Evolutionary conservation across 2,113 vertebrate genomes (phyloP).

Genomic region (Cynocephalus volans): DNA sequence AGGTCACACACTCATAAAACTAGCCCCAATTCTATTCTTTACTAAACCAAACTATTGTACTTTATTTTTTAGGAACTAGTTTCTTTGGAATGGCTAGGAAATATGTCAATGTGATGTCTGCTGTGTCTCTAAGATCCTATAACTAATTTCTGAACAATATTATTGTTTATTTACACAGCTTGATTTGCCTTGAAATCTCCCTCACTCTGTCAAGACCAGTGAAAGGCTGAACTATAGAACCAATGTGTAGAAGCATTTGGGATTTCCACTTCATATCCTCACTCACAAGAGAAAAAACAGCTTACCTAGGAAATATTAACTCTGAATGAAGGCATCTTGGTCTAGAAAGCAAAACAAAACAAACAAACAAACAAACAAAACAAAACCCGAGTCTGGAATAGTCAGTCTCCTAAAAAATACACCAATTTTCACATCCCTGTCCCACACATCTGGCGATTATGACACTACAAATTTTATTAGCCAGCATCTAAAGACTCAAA

Average conservation of each 20-base stretch:
- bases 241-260: background rate
- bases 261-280: background rate
- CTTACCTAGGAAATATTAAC: background rate
- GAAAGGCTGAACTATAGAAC: background rate
- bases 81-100: conserved; percentile 11
- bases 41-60: background rate
- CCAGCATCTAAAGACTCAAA: background rate
- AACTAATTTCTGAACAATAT: background rate
- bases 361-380: conserved; percentile 3
- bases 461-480: conserved; percentile 23
- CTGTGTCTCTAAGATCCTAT: background rate
- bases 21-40: background rate
- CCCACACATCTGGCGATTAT: background rate
- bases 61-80: background rate
- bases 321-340: background rate
- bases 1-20: background rate
- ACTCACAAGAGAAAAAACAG: background rate
- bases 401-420: background rate
- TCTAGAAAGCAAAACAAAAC: conserved; percentile 58
- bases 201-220: conserved; percentile 54
- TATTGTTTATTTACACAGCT: conserved; percentile 34
- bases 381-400: background rate
- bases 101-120: background rate
- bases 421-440: background rate
- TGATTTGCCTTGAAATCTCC: conserved; percentile 8